Percentiles rank a stretch among this genome's conserved stretches.
Evolutionary conservation across 2,113 vertebrate species (phyloP).

Genomic region (Callopanchax toddi): DNA sequence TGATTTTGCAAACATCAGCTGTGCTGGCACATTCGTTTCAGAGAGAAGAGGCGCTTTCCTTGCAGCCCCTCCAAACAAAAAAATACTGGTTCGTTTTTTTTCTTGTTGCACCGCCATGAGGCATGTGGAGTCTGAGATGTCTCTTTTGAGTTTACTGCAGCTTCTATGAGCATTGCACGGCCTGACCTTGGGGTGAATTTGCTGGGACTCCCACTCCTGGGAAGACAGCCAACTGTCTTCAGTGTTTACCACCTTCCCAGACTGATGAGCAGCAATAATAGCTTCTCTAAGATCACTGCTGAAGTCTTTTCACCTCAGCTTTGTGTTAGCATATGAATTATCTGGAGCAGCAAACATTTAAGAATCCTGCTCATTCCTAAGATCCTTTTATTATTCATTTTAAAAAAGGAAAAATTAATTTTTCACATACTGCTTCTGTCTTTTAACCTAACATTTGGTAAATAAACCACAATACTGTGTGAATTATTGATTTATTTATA

Average conservation of each 20-base stretch:
- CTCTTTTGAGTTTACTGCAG: background rate
- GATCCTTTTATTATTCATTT: too few species aligned
- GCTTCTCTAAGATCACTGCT: background rate
- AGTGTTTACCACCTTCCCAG: conserved; percentile 5
- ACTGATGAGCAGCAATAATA: background rate
- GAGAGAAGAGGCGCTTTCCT: background rate
- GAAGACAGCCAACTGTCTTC: background rate
- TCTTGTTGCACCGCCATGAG: background rate
- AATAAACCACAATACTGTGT: too few species aligned
- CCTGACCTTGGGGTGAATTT: background rate
- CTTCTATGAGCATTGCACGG: background rate
- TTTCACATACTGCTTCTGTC: too few species aligned
- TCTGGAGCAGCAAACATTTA: background rate
- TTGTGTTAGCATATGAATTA: background rate
- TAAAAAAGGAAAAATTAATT: too few species aligned
- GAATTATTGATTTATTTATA: too few species aligned
- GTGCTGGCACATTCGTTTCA: background rate
- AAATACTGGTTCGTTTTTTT: background rate
- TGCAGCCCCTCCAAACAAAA: background rate
- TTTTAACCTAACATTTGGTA: too few species aligned
- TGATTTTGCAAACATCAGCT: background rate
- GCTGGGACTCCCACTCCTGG: background rate
- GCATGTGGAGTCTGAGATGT: background rate
- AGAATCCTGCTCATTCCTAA: background rate
- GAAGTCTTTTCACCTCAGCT: background rate